Evolutionary conservation across 2,797 vertebrate genomes (phyloP), one percentile per base, ranked within the genome.

Genomic region (Telmatherina bonti): DNA sequence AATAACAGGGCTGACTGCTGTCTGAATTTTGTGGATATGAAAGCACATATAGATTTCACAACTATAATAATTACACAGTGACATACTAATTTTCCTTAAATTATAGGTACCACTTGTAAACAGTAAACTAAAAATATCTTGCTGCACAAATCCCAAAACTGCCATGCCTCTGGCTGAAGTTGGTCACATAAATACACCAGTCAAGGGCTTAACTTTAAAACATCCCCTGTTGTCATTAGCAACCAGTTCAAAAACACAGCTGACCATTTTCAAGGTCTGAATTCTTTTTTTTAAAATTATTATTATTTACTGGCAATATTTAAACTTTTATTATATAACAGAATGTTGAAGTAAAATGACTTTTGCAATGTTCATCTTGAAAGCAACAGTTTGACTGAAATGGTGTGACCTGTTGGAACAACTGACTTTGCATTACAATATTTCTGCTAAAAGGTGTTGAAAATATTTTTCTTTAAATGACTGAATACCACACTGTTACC

Each of bases 171-270:
- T 63, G 52, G 29, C 15, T 27, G 7, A 72, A 47, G 74, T 57
- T 67, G 27, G 62, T 69, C 33, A 70, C 24, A 52, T 13, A 70
- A 58, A 68, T 45, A 67, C 16, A 62, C 51, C 57, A 59, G 47
- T 72, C 1, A 35, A 52, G 55, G 30, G 51, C 24, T 38, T 35
- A 27, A 65, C n/a, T n/a, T 29, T 26, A 56, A 70, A 72, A 56
- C 31, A 22, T 63, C 30, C 43, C 11, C 56, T 7, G 74, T 43
- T 62, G 62, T 43, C 54, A 22, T 36, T 43, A 36, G 54, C 63
- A 62, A 82, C 58, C 54, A 73, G 47, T 65, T 72, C 53, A 45
- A 45, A 43, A 72, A 55, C 4, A 47, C 22, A 64, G 27, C 61
- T 62, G 33, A 77, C 29, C 0, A 45, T 61, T 54, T 41, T 49